These are phyloP conservation scores for silkworm (Bombyx mori) DNA, from an alignment of 1,140 invertebrate genomes.

Conservation along the genomic window DNA sequence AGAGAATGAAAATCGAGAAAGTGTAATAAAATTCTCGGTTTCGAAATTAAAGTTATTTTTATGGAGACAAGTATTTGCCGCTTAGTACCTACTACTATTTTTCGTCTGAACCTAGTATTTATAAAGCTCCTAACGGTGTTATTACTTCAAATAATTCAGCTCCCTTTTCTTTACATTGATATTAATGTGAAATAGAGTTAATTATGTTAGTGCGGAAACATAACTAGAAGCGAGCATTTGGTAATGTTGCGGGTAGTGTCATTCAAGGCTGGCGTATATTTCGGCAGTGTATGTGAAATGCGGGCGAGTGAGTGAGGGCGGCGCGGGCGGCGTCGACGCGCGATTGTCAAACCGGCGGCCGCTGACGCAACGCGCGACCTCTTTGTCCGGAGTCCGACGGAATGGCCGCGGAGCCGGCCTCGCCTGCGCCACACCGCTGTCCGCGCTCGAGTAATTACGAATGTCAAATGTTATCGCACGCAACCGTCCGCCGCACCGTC, in stretches of 20 bases:
- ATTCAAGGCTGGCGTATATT: conserved; percentile 45
- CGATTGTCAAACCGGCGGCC: conserved; percentile 8
- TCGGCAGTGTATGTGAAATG: conserved; percentile 45
- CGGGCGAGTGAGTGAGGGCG: conserved; percentile 32
- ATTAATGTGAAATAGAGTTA: too few relatives aligned
- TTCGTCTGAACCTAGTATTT: too few relatives aligned
- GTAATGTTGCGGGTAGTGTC: conserved; percentile 35
- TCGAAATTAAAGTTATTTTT: too few relatives aligned
- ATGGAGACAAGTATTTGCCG: too few relatives aligned
- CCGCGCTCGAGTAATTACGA: conserved; percentile 63
- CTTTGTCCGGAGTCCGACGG: conserved; percentile 58
- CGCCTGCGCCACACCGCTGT: conserved; percentile 34
- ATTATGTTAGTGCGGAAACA: conserved; percentile 21
- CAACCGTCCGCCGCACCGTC: conserved; percentile 58
- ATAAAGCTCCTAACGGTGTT: too few relatives aligned
- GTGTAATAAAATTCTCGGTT: conserved; percentile 11
- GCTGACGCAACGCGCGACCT: conserved; percentile 65
- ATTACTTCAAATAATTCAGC: too few relatives aligned
- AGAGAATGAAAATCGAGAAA: conserved; percentile 34
- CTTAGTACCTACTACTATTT: too few relatives aligned
- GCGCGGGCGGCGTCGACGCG: conserved; percentile 24
- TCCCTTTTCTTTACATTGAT: too few relatives aligned
- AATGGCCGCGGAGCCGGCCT: conserved; percentile 52
- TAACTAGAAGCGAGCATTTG: conserved; percentile 22
- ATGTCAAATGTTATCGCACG: conserved; percentile 70